Evolutionary conservation across 2,888 invertebrate genomes (phyloP), one percentile per base, ranked within the genome.

Genomic region (Lasioglossum figueresi): DNA sequence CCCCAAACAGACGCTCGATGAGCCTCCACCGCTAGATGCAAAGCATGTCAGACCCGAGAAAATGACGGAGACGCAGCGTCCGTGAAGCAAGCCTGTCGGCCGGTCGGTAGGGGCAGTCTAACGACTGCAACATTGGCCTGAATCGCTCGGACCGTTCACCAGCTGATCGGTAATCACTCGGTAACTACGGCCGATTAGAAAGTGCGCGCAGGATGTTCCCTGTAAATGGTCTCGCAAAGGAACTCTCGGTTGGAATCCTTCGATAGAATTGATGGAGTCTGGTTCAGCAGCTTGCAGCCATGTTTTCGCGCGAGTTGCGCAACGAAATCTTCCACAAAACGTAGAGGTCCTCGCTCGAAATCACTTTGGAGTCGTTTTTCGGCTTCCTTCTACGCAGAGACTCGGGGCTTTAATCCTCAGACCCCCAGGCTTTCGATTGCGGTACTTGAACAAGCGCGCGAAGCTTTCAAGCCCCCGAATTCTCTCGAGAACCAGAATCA

Each of bases 91-190:
- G 52, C 52, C 23, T 52, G 23, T 23, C 52, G 45, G 73, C 80
- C 70, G 23, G 56, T 66, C 63, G 34, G 80, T 74, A 80, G 70
- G 82, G 74, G 45, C 72, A 59, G 48, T 37, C 77, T 45, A 72
- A 72, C 83, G 68, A 45, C 59, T 75, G 80, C 87, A 88, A 84
- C 88, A 88, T 88, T 91, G 88, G 87, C 89, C 88, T 88, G 85
- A 83, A 89, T 90, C 84, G 83, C 79, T 85, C 85, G 79, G 86
- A 82, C 84, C 81, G 89, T 83, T 90, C 88, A 66, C 83, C 91
- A 82, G 83, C 87, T 86, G 90, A 91, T 90, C 85, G 85, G 78
- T 80, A 84, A 89, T 91, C 88, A 80, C 74, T 82, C 59, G 71
- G 48, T 52, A 31, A 80, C 63, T 66, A 71, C 75, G n/a, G 23